Percentiles rank a stretch among this genome's conserved stretches.
phyloP scores from a whole-genome alignment of 2,113 vertebrate species.

The Pygoscelis antarcticus region DNA sequence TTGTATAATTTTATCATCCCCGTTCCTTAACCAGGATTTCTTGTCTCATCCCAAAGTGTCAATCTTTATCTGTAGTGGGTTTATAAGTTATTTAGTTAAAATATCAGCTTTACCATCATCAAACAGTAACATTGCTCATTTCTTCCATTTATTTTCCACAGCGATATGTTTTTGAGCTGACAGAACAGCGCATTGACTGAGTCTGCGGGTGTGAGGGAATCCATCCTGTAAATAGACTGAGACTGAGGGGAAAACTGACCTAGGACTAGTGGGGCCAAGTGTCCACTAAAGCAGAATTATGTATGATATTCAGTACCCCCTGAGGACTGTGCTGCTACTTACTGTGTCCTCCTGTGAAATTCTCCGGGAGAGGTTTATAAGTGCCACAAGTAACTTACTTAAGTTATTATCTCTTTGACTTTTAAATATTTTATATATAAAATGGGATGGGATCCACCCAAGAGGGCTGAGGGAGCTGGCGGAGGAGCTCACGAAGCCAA shows the following conservation, averaged over 20 bases:
- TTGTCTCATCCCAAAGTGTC: neutral
- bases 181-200: neutral
- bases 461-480: too few relatives aligned
- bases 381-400: neutral
- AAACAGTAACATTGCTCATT: neutral
- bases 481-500: too few relatives aligned
- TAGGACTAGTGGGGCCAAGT: neutral
- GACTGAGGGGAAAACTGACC: neutral
- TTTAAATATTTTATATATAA: neutral
- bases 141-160: neutral
- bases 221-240: neutral
- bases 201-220: neutral
- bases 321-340: neutral
- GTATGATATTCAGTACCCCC: fast-evolving
- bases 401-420: neutral
- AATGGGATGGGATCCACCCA: too few relatives aligned
- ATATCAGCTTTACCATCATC: neutral
- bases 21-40: neutral
- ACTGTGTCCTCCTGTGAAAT: neutral
- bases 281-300: neutral
- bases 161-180: neutral
- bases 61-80: neutral
- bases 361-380: neutral
- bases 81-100: neutral
- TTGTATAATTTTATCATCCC: neutral